Base-by-base conservation (phyloP, 2,888 invertebrate genomes). In the Plutella xylostella region DNA sequence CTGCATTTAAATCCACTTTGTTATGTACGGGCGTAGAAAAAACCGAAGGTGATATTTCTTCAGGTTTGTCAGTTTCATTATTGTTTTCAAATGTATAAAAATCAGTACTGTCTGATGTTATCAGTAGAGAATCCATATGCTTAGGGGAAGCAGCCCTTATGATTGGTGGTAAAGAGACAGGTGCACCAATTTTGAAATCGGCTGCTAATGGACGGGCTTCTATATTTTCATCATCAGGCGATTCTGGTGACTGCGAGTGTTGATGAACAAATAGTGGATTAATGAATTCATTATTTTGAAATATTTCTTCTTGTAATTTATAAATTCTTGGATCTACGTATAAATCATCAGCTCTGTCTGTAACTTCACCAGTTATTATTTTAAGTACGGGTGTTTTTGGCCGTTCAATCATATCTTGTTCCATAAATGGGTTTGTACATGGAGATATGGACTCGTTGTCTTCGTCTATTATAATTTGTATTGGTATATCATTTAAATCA, bases 131-230 rank as follows among this genome's bases (percentile, higher is more conserved):
- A 50, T 70, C 66, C 51, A 70, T 63, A 45, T 62, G 68, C 48
- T 74, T 71, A 37, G 75, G 73, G 30, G 77, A 63, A 19, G 71
- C 53, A 5, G 67, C 60, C 56, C 67, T 71, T 42, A 78, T 52
- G 28, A 74, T 58, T 5, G 76, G 77, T 18, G 80, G 79, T 14
- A 82, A 61, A 30, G 83, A 82, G 28, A 85, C 85, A n/a, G 85
- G 84, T 35, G 83, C 85, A 33, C 85, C 85, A 48, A 85, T 85
- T 25, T 78, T 80, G 53, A 85, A 85, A 54, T 84, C 78, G n/a
- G 79, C 62, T 15, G 66, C 55, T 0, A 68, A 71, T 30, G n/a
- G n/a, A n/a, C n/a, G n/a, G n/a, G 57, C 48, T 45, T 58, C 54
- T 14, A 11, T 12, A 40, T 64, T 63, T 43, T 56, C 54, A 38